Evolutionary conservation across 2,113 vertebrate genomes (phyloP).

Genomic region (Coptodon bakossiorum): DNA sequence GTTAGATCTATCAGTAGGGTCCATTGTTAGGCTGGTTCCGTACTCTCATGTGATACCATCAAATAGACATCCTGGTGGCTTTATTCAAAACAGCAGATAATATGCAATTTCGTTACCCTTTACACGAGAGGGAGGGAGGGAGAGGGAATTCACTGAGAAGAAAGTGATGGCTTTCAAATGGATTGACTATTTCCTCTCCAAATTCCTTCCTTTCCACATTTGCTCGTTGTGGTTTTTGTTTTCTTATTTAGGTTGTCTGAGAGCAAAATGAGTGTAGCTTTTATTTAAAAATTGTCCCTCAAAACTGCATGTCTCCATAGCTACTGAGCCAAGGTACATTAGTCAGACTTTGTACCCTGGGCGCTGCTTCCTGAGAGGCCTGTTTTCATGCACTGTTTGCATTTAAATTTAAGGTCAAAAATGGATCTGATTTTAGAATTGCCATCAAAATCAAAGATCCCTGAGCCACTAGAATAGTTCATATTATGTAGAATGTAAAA

Average conservation of each 20-base stretch:
- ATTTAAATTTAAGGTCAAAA: not conserved
- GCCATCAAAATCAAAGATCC: not conserved
- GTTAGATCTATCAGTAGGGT: conserved; percentile 1
- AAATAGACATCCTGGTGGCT: conserved; percentile 8
- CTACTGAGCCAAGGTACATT: conserved; percentile 29
- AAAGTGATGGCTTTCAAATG: conserved; percentile 34
- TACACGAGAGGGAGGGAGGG: not conserved
- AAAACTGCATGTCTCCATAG: conserved; percentile 20
- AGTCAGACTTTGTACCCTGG: conserved; percentile 31
- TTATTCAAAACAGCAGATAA: conserved; percentile 41
- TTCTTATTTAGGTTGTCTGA: conserved; percentile 47
- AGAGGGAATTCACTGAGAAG: not conserved
- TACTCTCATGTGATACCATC: conserved; percentile 28
- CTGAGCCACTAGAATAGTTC: not conserved
- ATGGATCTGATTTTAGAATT: not conserved
- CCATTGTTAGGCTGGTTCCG: conserved; percentile 16
- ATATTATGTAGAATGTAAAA: not conserved
- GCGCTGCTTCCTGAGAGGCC: conserved; percentile 2
- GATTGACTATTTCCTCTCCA: conserved; percentile 31
- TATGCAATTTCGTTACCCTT: conserved; percentile 14
- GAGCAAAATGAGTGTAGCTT: conserved; percentile 38
- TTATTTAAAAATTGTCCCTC: conserved; percentile 37
- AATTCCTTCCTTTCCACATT: conserved; percentile 46
- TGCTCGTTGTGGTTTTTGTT: conserved; percentile 42
- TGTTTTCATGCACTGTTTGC: not conserved